Percentiles rank a stretch among this genome's conserved stretches.
Conservation (phyloP, 2,113 vertebrate species). For the Coturnix japonica region DNA sequence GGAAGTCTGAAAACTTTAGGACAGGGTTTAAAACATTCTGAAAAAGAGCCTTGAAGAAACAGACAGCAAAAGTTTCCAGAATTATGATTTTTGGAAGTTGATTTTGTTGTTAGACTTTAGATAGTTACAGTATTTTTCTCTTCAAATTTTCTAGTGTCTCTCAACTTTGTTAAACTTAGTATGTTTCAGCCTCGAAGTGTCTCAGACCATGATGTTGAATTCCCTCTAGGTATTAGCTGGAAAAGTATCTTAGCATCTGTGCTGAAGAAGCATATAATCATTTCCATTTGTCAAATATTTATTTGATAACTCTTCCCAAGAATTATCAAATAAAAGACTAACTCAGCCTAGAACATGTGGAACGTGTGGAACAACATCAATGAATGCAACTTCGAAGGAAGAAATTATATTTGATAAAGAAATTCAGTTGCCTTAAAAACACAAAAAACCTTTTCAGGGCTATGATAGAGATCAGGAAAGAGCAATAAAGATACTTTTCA, state of each 20-base stretch:
- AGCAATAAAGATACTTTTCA: not conserved
- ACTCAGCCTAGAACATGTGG: not conserved
- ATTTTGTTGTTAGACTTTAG: not conserved
- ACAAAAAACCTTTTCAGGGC: not conserved
- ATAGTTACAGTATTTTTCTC: not conserved
- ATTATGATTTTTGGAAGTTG: not conserved
- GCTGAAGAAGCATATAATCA: not conserved
- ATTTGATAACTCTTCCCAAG: not conserved
- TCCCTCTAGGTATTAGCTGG: not conserved
- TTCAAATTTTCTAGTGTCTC: not conserved
- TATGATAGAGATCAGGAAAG: not conserved
- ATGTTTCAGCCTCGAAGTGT: not conserved
- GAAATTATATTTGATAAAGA: slow-evolving; percentile 15
- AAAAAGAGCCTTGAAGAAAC: not conserved
- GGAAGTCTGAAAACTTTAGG: not conserved
- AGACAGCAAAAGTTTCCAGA: not conserved
- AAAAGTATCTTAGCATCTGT: slow-evolving; percentile 28
- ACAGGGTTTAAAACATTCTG: not conserved
- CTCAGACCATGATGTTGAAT: not conserved
- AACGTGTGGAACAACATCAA: not conserved
- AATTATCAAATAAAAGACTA: not conserved
- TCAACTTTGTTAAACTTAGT: slow-evolving; percentile 15
- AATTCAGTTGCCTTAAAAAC: not conserved
- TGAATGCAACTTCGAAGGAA: not conserved
- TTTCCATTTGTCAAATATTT: slow-evolving; percentile 33